Evolutionary conservation across 2,113 vertebrate species (phyloP).

Genomic region (Leucopsar rothschildi): DNA sequence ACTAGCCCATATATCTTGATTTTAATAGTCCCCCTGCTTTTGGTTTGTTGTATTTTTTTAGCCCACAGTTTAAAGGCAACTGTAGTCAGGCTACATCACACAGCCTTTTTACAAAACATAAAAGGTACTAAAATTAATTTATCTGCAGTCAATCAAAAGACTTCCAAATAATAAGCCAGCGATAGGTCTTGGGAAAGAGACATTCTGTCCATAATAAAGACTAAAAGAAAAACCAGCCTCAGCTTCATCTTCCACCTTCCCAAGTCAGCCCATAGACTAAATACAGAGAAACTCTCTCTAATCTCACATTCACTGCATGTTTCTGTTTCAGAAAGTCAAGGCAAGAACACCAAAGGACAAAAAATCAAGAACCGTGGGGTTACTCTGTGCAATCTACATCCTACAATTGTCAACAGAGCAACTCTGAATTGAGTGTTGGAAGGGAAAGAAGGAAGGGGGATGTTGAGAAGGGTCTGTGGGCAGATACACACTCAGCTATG

Average conservation of each 20-base stretch:
- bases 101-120: background rate
- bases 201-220: background rate
- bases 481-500: background rate
- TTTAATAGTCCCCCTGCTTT: background rate
- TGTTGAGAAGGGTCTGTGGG: background rate
- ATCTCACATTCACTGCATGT: background rate
- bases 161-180: background rate
- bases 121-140: background rate
- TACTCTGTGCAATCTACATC: background rate
- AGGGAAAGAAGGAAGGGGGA: background rate
- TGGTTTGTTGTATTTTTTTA: background rate
- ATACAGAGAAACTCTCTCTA: background rate
- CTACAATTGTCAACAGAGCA: background rate
- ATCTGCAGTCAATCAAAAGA: background rate
- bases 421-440: background rate
- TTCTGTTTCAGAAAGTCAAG: constrained; percentile 39
- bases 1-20: background rate
- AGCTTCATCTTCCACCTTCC: background rate
- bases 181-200: background rate
- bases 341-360: background rate
- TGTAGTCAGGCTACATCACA: background rate
- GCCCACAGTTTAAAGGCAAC: background rate
- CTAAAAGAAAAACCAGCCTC: background rate
- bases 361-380: background rate
- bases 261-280: background rate